Evolutionary conservation across 2,797 vertebrate species (phyloP), one percentile per base, ranked within the genome.

Genomic region (Acanthiza pusilla): DNA sequence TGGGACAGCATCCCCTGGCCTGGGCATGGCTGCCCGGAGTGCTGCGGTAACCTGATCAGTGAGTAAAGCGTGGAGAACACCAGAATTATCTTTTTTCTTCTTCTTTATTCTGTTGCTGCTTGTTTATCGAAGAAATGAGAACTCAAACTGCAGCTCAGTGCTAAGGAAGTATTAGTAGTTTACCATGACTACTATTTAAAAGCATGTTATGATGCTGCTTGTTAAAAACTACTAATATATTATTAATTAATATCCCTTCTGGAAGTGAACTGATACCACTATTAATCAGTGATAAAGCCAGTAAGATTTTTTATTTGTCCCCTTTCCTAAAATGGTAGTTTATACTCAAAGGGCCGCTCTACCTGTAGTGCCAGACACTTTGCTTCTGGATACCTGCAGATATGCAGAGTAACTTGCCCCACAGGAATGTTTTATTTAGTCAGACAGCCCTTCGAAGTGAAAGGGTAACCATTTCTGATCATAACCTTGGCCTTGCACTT

Each of bases 401-500:
- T 89, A 93, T 3, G 34, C 38, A 94, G 84, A 94, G 92, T 91
- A 96, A 95, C 94, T 94, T 95, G 86, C 89, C 94, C 96, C 95
- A 72, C 70, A 96, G 95, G 96, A 97, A 92, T 94, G 85, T 92
- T 96, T 97, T 97, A 97, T 97, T 96, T 96, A 96, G 96, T 88
- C 94, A 97, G 97, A 96, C 96, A 97, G 96, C 87, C 95, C 92
- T 96, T 96, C 27, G 79, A 89, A 97, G 97, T 93, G 95, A 97
- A 98, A 97, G 96, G 96, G 96, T 97, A 98, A 97, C 97, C 88
- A 96, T 94, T 98, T 98, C 97, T 98, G 97, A 98, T 96, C 88
- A 67, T 97, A 98, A 98, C 98, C 97, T 98, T 97, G 97, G 96
- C 97, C 98, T 97, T 97, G 96, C 94, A 97, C 95, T 97, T 96